Conservation (phyloP, 2,113 vertebrate genomes). For the Diphyllodes magnificus region DNA sequence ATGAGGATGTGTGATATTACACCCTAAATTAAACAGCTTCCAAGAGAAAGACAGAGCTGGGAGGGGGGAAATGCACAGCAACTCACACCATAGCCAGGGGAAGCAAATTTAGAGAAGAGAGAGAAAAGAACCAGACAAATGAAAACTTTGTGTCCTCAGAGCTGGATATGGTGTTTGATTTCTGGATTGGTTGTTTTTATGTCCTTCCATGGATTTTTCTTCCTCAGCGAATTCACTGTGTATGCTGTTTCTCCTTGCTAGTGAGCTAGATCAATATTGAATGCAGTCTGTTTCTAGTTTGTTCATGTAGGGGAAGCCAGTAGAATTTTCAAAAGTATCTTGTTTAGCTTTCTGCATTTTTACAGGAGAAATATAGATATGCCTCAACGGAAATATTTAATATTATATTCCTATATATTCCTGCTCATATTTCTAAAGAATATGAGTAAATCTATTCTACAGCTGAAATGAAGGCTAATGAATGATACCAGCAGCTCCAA, state of each 20-base stretch:
- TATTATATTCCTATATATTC: not conserved
- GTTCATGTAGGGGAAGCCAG: not conserved
- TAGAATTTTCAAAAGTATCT: not conserved
- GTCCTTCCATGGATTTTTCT: not conserved
- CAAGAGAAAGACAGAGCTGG: not conserved
- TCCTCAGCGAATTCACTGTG: not conserved
- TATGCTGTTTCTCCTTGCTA: not conserved
- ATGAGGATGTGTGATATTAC: not conserved
- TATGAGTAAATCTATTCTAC: not conserved
- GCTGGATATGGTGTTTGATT: not conserved
- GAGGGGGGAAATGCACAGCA: not conserved
- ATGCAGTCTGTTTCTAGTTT: not conserved
- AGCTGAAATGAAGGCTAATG: not conserved
- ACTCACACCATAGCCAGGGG: not conserved
- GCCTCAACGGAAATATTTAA: not conserved
- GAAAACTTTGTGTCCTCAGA: not conserved
- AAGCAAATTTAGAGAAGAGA: not conserved
- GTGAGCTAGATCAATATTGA: not conserved
- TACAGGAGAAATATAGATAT: not conserved
- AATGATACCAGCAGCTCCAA: not conserved
- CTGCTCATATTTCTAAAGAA: not conserved
- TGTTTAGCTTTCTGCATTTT: not conserved
- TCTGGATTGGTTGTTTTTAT: not conserved
- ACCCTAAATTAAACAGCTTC: not conserved
- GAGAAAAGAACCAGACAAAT: not conserved